Evolutionary conservation across 2,113 vertebrate genomes (phyloP), one percentile per base, ranked within the genome.

Genomic region (Lethenteron camtschaticum): DNA sequence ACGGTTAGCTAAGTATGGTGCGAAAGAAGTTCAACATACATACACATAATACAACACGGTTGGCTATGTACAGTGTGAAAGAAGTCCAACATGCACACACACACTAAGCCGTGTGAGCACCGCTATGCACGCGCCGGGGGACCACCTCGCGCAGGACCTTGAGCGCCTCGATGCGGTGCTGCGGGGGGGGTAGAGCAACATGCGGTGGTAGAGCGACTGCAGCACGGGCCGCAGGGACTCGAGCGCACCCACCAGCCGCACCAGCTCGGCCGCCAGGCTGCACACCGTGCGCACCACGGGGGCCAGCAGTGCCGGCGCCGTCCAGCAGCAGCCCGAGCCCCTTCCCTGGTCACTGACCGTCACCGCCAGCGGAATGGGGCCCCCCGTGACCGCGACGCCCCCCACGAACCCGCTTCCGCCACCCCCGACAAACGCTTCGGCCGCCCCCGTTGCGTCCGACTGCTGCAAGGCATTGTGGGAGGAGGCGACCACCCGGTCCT

Each of bases 211-310:
- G 1, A 99, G 83, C 6, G 94, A 95, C 81, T 99, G 94, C 18
- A 99, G 79, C 71, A 99, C 94, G 0, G 94, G 94, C 70, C 90
- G 96, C 92, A 99, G 89, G 58, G 89, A 94, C 75, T 99, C 94
- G 72, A 95, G 79, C 0, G 87, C 85, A 56, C 86, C 89, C 72
- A 99, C 86, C 74, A 99, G 78, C 3, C 94, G 85, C 68, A 99
- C 86, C 13, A 99, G 82, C 74, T 99, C 94, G 0, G 88, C 88
- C 0, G 90, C 92, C 3, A 94, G 80, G 73, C 95, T 96, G 69
- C 92, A 99, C 70, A 99, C 86, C 2, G 90, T 95, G 10, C 94
- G 82, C 56, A 90, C 89, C n/a, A 95, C 88, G 0, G 90, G 85
- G 0, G 87, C 85, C 0, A 87, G 94, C 71, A 90, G 85, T 72